Conservation (phyloP, 1,140 invertebrate species). For the Phocides pigmalion region DNA sequence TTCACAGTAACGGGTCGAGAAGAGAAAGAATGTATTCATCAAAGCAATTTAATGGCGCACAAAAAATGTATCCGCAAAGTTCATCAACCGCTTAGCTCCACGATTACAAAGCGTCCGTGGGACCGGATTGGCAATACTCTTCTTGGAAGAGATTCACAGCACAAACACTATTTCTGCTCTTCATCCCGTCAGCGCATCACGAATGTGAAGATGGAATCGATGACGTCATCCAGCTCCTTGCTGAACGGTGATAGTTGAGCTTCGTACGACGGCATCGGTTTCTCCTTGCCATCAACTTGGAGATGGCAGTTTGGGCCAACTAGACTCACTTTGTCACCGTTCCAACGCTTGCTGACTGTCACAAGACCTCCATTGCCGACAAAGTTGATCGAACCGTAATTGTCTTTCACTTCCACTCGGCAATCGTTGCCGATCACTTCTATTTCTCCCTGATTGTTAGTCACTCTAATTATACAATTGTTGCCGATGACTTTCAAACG, state of each 20-base stretch:
- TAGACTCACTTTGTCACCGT: constrained; percentile 64
- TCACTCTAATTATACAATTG: constrained; percentile 66
- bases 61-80: constrained; percentile 11
- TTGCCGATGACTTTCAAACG: constrained; percentile 71
- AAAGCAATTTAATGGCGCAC: constrained; percentile 19
- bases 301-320: constrained; percentile 63
- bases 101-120: not conserved
- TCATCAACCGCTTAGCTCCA: constrained; percentile 4
- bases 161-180: constrained; percentile 40
- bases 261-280: constrained; percentile 54
- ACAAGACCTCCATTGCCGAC: constrained; percentile 69
- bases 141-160: constrained; percentile 39
- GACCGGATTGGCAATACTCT: constrained; percentile 7
- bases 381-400: constrained; percentile 64
- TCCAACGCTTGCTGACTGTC: constrained; percentile 56
- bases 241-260: constrained; percentile 75
- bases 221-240: constrained; percentile 75
- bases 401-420: constrained; percentile 64
- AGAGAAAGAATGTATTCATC: constrained; percentile 12
- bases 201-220: constrained; percentile 76
- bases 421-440: constrained; percentile 77
- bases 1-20: not conserved
- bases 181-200: constrained; percentile 68
- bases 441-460: constrained; percentile 67
- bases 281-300: constrained; percentile 66